Conservation (phyloP, 2,888 invertebrate species). For the Deroplatys truncata region DNA sequence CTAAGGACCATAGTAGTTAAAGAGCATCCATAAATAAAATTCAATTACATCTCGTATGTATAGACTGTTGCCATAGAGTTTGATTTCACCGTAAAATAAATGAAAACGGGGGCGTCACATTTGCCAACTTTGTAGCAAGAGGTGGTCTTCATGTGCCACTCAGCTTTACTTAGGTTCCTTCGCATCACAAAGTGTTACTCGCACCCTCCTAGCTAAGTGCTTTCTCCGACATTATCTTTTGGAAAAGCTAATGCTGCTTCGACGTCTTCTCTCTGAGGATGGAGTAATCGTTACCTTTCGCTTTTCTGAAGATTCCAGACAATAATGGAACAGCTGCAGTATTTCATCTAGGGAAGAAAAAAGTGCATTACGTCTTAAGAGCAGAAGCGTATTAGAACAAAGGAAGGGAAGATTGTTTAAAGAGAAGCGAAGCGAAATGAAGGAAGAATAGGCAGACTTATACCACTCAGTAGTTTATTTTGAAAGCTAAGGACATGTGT, state of each 20-base stretch:
- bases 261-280: not conserved
- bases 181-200: not conserved
- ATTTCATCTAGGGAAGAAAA: not conserved
- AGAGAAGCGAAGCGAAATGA: not conserved
- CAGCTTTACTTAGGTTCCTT: not conserved
- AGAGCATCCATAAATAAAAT: too few relatives aligned
- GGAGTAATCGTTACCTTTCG: not conserved
- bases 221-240: not conserved
- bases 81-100: too few relatives aligned
- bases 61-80: not conserved
- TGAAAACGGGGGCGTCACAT: not conserved
- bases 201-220: not conserved
- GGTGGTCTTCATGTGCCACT: not conserved
- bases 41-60: too few relatives aligned
- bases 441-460: too few relatives aligned
- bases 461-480: too few relatives aligned
- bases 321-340: not conserved
- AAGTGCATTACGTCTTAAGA: not conserved
- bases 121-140: not conserved
- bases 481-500: too few relatives aligned
- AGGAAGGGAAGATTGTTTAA: not conserved
- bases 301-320: not conserved
- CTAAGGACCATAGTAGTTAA: too few relatives aligned
- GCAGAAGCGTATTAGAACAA: not conserved
- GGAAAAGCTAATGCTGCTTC: not conserved